Evolutionary conservation across 1,140 invertebrate genomes (phyloP), one percentile per base, ranked within the genome.

Genomic region (Steinernema feltiae): DNA sequence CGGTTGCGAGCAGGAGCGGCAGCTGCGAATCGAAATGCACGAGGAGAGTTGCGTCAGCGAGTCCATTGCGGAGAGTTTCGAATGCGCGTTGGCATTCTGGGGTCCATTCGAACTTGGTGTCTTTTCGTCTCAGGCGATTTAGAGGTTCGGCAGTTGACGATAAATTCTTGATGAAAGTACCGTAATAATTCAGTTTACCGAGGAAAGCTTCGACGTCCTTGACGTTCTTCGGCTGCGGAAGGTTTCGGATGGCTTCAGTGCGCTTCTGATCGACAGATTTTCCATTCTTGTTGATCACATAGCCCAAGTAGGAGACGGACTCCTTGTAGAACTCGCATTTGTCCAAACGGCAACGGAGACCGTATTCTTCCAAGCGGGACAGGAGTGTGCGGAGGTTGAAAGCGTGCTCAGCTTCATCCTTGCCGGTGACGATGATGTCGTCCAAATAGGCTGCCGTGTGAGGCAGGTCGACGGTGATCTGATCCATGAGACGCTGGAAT

Each of bases 401-500:
- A n/a, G n/a, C n/a, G 70, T 79, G 78, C 27, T 76, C 73, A 15
- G 35, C 48, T 21, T 46, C 2, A 1, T n/a, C 41, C 1, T 12
- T 3, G 12, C 53, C 78, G 0, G 78, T 78, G 30, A 80, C 46
- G 29, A 75, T 78, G 29, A 81, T 46, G 72, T 81, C 80, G 31
- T 81, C 82, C 0, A 84, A 32, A 31, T 82, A 82, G 29, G 18
- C 69, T 24, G 80, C 72, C 18, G 81, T 81, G 21, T 76, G 79
- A 30, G 79, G 77, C 3, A 88, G 70, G 30, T 78, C 80, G 48
- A 69, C 29, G 12, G 89, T 71, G 1, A 87, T 77, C 75, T 84
- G 76, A 48, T 88, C 87, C 27, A 90, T 88, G 24, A 87, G 82
- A 73, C 85, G 46, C 78, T 90, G 88, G 77, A 90, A 90, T 74